Base-by-base conservation (phyloP, 2,888 invertebrate genomes). In the Saturnia japonica region DNA sequence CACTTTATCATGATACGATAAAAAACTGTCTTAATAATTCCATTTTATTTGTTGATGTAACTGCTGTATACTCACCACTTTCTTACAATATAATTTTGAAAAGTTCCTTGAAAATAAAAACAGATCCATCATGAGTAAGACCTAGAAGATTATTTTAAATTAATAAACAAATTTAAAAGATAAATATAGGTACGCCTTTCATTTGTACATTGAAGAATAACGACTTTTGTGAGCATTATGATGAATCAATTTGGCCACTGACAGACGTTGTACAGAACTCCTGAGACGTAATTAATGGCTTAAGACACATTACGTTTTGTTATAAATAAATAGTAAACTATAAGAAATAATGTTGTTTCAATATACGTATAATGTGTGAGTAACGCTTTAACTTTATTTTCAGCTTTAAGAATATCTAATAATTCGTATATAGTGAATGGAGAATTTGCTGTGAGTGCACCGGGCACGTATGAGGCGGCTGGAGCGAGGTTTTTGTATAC, bases 401-500 rank as follows among this genome's bases (percentile, higher is more conserved):
- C 88, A 98, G 98, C 98, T 73, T 90, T 98, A 81, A 96, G 96
- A 83, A 95, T 96, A 79, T 91, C 95, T 69, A 96, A 97, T 85
- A 96, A 97, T 57, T 95, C 96, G 54, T 97, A 96, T 84, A 95
- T 98, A 76, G 95, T 98, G 82, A 98, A 98, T 85, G 98, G 98
- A 1, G 96, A 97, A 82, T 96, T 97, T 92, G 95, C 96, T 70
- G 94, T 96, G 70, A 97, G 97, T 77, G 95, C 96, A 82, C 95
- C 96, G 77, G 96, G 97, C 9, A 94, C 95, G n/a, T 96, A 97
- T 81, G 96, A 96, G 77, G 97, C 96, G 34, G 97, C 96, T 22
- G 98, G 98, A 7, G 96, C 97, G 0, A 95, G 95, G 73, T 97
- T 98, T 85, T 94, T 95, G 72, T 98, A 98, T 89, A 95, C 96